Evolutionary conservation across 2,797 vertebrate genomes (phyloP).

Genomic region (Gobionotothen gibberifrons): DNA sequence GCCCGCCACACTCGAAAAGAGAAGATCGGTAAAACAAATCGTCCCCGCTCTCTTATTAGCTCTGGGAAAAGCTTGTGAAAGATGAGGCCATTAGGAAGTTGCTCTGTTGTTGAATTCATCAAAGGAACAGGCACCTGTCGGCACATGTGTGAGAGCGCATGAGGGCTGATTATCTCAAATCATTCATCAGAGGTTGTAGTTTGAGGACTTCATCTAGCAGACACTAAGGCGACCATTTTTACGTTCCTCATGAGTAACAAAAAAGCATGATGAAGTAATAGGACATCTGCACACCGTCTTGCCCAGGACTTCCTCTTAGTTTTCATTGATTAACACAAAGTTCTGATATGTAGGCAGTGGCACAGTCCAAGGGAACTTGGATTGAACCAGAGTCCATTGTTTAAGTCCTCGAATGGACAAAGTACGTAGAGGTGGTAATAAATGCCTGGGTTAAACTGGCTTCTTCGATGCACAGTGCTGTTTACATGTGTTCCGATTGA

Average conservation of each 20-base stretch:
- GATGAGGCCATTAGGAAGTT: constrained; percentile 77
- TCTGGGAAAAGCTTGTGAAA: constrained; percentile 75
- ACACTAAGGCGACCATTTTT: constrained; percentile 17
- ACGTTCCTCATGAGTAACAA: neutral
- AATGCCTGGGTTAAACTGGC: too few species aligned
- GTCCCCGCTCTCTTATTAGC: constrained; percentile 76
- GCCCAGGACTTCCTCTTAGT: neutral
- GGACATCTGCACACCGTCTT: constrained; percentile 17
- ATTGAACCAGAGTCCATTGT: too few species aligned
- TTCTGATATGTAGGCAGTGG: neutral
- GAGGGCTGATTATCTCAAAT: constrained; percentile 64
- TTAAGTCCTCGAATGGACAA: too few species aligned
- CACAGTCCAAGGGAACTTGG: too few species aligned
- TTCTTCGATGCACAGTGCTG: too few species aligned
- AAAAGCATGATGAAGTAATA: constrained; percentile 16
- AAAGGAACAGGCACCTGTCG: constrained; percentile 77
- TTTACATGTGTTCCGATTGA: too few species aligned
- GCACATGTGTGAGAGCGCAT: constrained; percentile 19
- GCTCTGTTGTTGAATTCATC: constrained; percentile 72
- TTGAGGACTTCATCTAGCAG: constrained; percentile 34
- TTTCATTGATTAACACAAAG: neutral
- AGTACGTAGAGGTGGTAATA: too few species aligned
- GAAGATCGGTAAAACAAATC: constrained; percentile 83
- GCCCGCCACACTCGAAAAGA: constrained; percentile 76
- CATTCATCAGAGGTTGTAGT: constrained; percentile 64